phyloP scores from a whole-genome alignment of 2,888 invertebrate species.

The Callosobruchus maculatus region DNA sequence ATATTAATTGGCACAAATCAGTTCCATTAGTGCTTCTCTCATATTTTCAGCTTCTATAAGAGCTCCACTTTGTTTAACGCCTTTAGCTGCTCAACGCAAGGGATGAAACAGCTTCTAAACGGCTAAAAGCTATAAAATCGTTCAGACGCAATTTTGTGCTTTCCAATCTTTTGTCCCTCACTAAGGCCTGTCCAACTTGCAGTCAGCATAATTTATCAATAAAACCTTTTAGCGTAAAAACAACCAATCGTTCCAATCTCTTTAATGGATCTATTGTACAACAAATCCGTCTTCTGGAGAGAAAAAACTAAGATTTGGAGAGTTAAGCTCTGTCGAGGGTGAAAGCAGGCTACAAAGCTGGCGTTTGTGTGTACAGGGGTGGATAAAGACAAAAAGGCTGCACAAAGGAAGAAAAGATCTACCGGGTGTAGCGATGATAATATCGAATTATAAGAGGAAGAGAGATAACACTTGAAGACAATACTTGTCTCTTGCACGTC shows the following conservation, averaged over 20 bases:
- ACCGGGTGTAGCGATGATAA: background rate
- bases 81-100: background rate
- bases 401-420: background rate
- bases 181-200: background rate
- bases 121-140: background rate
- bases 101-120: background rate
- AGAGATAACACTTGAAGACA: background rate
- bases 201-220: slow-evolving; percentile 17
- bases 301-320: background rate
- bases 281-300: slow-evolving; percentile 1
- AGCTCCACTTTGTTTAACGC: background rate
- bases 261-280: slow-evolving; percentile 23
- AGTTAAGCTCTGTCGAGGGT: background rate
- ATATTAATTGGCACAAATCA: no score
- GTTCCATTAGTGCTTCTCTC: background rate
- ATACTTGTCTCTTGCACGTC: background rate
- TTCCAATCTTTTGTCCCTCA: background rate
- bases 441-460: background rate
- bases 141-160: background rate
- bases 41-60: background rate
- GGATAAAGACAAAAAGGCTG: background rate
- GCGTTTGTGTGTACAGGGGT: background rate
- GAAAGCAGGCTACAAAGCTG: background rate
- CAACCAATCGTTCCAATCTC: slow-evolving; percentile 21
- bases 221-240: slow-evolving; percentile 19